These are phyloP conservation scores for Poeciliopsis retropinna DNA, from an alignment of 2,113 vertebrate genomes.

Conservation along the genomic window DNA sequence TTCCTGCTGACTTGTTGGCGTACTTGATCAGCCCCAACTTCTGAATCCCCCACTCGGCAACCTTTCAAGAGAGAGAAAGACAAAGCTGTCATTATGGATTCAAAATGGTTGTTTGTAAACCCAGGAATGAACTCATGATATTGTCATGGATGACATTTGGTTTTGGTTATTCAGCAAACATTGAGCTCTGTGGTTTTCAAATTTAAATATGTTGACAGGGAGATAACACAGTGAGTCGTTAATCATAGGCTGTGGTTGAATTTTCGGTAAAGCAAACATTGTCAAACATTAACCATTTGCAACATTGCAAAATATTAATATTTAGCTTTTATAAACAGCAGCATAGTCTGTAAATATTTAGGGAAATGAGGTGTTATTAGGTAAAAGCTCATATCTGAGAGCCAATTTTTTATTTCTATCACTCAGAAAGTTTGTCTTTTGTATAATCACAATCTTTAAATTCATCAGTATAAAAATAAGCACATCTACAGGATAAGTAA, in stretches of 20 bases:
- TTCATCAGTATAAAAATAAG: not conserved
- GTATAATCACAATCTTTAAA: not conserved
- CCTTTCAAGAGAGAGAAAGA: slow-evolving; percentile 73
- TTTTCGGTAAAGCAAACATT: slow-evolving; percentile 9
- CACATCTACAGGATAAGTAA: not conserved
- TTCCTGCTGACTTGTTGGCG: slow-evolving; percentile 88
- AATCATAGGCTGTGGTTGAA: slow-evolving; percentile 36
- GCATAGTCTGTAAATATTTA: no score
- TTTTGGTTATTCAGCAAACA: slow-evolving; percentile 30
- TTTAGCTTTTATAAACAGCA: no score
- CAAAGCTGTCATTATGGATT: slow-evolving; percentile 1
- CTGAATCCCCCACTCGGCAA: slow-evolving; percentile 95
- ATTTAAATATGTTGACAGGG: slow-evolving; percentile 48
- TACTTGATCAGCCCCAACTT: slow-evolving; percentile 94
- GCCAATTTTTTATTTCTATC: not conserved
- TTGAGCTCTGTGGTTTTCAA: slow-evolving; percentile 42
- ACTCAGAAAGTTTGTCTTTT: not conserved
- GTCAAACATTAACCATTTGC: slow-evolving; percentile 5
- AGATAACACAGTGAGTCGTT: slow-evolving; percentile 39
- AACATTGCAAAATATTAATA: not conserved
- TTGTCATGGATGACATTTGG: slow-evolving; percentile 37
- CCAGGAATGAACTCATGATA: slow-evolving; percentile 2
- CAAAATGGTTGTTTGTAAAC: slow-evolving; percentile 10
- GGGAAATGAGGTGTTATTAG: no score
- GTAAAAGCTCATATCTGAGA: not conserved